phyloP scores from a whole-genome alignment of 1,140 invertebrate species.

The Vollenhovia emeryi region DNA sequence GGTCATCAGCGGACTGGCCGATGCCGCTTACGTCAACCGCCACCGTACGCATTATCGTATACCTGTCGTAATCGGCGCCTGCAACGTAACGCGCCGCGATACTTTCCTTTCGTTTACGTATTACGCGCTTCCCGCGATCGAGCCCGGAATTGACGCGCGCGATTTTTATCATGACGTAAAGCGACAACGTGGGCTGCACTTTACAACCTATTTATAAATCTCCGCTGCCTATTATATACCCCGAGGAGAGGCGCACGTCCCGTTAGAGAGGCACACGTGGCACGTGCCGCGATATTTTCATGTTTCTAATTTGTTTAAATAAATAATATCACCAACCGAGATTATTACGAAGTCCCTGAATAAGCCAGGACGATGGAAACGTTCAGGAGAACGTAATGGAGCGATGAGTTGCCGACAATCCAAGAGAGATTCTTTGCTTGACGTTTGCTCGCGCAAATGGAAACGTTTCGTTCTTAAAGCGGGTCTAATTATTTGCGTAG shows the following conservation, averaged over 20 bases:
- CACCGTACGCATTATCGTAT: slow-evolving; percentile 59
- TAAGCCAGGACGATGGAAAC: neutral
- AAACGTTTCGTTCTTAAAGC: neutral
- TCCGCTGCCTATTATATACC: neutral
- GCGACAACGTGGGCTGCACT: neutral
- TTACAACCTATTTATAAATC: slow-evolving; percentile 17
- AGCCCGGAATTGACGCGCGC: slow-evolving; percentile 20
- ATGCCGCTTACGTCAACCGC: slow-evolving; percentile 70
- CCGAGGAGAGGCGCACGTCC: too few relatives aligned
- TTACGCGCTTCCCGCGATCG: neutral
- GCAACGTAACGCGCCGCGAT: neutral
- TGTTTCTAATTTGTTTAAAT: slow-evolving; percentile 7
- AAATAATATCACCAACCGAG: neutral
- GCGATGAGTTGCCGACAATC: neutral
- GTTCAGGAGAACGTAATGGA: neutral
- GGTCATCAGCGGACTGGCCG: slow-evolving; percentile 67
- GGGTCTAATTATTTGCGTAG: neutral
- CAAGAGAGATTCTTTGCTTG: neutral
- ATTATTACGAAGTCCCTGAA: neutral
- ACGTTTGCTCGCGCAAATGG: neutral
- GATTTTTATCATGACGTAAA: slow-evolving; percentile 27
- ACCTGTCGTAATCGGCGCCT: slow-evolving; percentile 55
- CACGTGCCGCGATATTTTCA: neutral
- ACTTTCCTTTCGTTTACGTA: slow-evolving; percentile 29
- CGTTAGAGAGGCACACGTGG: neutral